phyloP scores from a whole-genome alignment of 2,797 vertebrate genomes.

The Clarias laeviceps region DNA sequence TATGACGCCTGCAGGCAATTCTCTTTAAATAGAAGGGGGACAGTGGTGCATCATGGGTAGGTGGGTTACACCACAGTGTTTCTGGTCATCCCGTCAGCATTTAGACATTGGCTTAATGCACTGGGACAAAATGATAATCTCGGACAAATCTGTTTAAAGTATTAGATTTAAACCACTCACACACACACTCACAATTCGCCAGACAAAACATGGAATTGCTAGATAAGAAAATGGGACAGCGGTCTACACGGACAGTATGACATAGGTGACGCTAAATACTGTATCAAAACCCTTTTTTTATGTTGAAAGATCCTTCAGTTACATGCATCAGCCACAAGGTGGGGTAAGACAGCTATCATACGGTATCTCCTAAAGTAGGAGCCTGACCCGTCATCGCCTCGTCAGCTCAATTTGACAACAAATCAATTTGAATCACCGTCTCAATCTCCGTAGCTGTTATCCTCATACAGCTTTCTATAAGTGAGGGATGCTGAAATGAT shows the following conservation, averaged over 20 bases:
- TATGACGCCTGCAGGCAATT: constrained; percentile 39
- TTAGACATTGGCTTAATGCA: constrained; percentile 18
- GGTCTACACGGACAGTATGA: not conserved
- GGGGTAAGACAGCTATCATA: constrained; percentile 38
- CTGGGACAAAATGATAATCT: not conserved
- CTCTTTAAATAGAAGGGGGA: constrained; percentile 52
- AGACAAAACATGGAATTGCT: not conserved
- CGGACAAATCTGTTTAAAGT: constrained; percentile 27
- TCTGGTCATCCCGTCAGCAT: constrained; percentile 11
- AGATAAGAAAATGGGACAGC: not conserved
- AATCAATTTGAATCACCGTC: constrained; percentile 27
- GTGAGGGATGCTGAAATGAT: constrained; percentile 12
- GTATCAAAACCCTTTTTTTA: not conserved
- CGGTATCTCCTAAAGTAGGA: not conserved
- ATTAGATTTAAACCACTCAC: constrained; percentile 17
- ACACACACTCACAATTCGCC: not conserved
- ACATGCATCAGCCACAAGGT: constrained; percentile 45
- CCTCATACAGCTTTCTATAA: not conserved
- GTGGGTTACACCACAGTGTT: constrained; percentile 29
- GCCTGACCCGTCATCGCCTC: constrained; percentile 9
- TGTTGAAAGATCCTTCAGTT: constrained; percentile 8
- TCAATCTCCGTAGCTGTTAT: not conserved
- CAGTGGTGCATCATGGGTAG: constrained; percentile 42
- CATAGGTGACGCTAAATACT: not conserved
- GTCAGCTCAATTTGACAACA: constrained; percentile 19